phyloP scores from a whole-genome alignment of 2,113 vertebrate species.

The Colaptes auratus region DNA sequence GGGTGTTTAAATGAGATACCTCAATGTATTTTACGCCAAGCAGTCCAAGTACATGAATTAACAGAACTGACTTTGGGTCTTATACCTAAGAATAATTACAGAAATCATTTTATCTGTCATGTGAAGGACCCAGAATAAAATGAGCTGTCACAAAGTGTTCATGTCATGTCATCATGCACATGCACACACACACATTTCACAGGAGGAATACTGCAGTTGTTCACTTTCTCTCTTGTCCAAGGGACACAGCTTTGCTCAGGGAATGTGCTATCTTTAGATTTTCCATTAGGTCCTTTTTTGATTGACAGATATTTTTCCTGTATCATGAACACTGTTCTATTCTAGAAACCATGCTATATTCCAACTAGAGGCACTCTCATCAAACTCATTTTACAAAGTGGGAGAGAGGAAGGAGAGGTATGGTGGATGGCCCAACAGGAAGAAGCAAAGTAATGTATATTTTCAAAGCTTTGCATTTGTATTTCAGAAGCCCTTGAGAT shows the following conservation, averaged over 20 bases:
- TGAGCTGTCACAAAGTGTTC: conserved; percentile 37
- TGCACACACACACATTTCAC: neutral
- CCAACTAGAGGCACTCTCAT: neutral
- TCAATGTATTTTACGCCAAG: conserved; percentile 45
- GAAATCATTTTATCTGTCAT: conserved; percentile 59
- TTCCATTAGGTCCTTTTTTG: neutral
- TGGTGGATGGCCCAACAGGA: neutral
- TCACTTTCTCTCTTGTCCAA: neutral
- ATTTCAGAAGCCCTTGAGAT: neutral
- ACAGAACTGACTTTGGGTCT: conserved; percentile 16
- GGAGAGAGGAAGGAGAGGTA: neutral
- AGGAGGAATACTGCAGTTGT: neutral
- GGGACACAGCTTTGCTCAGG: conserved; percentile 8
- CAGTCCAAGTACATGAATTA: neutral
- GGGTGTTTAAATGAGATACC: conserved; percentile 30
- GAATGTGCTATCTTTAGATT: neutral
- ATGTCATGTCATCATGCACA: neutral
- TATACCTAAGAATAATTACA: conserved; percentile 57
- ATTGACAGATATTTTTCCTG: neutral
- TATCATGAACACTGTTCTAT: neutral
- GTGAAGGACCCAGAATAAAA: conserved; percentile 52
- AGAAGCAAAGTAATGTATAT: neutral
- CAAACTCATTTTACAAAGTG: neutral
- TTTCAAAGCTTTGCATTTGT: neutral
- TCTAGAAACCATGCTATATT: neutral